A percentile compares a stretch with the other conserved stretches of the same genome.
phyloP scores from a whole-genome alignment of 1,140 invertebrate genomes.

The Drosophila tristis region DNA sequence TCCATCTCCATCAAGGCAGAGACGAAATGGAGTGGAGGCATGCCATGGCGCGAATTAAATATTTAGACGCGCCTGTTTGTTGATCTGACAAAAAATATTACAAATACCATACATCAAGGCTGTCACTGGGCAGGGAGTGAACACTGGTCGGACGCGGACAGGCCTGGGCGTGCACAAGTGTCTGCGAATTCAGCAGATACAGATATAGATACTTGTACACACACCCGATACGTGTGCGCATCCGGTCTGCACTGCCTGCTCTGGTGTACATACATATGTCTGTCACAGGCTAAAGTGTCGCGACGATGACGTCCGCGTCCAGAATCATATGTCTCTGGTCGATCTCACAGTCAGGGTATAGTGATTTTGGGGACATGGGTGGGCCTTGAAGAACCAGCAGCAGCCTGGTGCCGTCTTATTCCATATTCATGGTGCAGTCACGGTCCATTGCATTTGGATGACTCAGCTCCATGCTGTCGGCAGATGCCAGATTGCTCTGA shows the following conservation, averaged over 20 bases:
- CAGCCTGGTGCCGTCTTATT: too few relatives aligned
- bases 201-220: too few relatives aligned
- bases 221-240: too few relatives aligned
- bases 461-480: too few relatives aligned
- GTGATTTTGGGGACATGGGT: too few relatives aligned
- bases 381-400: too few relatives aligned
- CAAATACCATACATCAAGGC: slow-evolving; percentile 72
- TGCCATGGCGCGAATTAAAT: slow-evolving; percentile 66
- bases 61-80: slow-evolving; percentile 74
- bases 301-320: not conserved
- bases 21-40: slow-evolving; percentile 5
- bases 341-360: too few relatives aligned
- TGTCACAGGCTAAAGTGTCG: slow-evolving; percentile 7
- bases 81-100: slow-evolving; percentile 79
- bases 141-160: not conserved
- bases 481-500: too few relatives aligned
- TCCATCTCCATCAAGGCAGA: slow-evolving; percentile 39
- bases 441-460: too few relatives aligned
- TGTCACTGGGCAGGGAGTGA: slow-evolving; percentile 42
- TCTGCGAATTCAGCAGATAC: not conserved
- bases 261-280: not conserved
- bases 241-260: too few relatives aligned
- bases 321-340: not conserved
- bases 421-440: too few relatives aligned
- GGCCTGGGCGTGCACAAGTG: not conserved